Percentiles rank a stretch among this genome's conserved stretches.
Evolutionary conservation across 2,113 vertebrate species (phyloP).

Genomic region (Columba livia): DNA sequence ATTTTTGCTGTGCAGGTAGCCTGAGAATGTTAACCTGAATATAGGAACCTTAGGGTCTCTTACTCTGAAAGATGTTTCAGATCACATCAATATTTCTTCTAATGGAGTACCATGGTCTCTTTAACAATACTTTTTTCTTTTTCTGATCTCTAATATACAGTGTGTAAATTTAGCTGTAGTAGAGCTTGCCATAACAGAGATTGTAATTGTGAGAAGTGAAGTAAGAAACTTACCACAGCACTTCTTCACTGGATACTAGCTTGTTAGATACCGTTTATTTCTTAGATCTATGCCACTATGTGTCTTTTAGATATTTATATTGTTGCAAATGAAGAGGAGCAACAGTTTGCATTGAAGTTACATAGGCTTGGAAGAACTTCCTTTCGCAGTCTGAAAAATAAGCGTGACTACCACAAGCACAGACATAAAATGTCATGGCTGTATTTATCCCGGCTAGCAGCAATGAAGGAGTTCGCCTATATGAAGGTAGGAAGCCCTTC

Average conservation of each 20-base stretch:
- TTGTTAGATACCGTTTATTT: background rate
- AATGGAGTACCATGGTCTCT: background rate
- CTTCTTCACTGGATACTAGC: background rate
- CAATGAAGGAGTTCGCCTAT: conserved; percentile 98
- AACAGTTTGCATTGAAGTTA: conserved; percentile 91
- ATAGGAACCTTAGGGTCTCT: background rate
- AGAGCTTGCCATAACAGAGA: background rate
- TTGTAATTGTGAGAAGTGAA: background rate
- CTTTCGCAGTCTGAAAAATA: conserved; percentile 95
- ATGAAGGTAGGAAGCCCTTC: conserved; percentile 86
- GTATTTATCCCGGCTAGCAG: conserved; percentile 95
- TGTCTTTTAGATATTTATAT: conserved; percentile 90
- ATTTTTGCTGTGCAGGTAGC: background rate
- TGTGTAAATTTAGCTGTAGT: background rate
- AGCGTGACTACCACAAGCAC: conserved; percentile 96
- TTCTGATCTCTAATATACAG: background rate
- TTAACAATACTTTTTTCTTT: background rate
- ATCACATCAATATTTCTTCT: background rate
- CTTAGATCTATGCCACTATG: rapidly evolving
- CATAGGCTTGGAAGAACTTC: conserved; percentile 94
- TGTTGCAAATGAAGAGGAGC: conserved; percentile 86
- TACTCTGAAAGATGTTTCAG: background rate
- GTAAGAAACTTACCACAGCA: background rate
- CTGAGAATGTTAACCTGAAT: background rate
- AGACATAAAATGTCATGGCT: conserved; percentile 94